Conservation (phyloP, 2,113 vertebrate species). For the Ageneiosus marmoratus region DNA sequence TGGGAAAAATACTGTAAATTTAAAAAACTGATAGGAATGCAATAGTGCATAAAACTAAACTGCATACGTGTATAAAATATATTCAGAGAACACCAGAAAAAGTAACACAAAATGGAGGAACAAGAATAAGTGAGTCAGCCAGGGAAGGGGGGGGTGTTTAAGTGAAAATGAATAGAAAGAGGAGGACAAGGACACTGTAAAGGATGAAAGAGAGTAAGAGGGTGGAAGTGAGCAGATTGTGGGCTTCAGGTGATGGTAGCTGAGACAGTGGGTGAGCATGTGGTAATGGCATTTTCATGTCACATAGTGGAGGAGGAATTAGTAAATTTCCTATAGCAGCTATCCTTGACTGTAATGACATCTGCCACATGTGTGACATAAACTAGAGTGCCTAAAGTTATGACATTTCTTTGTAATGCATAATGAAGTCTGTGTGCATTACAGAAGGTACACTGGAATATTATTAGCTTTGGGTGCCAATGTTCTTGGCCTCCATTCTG, state of each 20-base stretch:
- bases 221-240: conserved; percentile 8
- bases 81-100: not conserved
- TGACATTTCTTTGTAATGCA: not conserved
- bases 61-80: not conserved
- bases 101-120: not conserved
- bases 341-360: conserved; percentile 13
- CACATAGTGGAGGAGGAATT: conserved; percentile 16
- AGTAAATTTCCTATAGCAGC: not conserved
- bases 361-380: conserved; percentile 18
- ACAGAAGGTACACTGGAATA: conserved; percentile 3
- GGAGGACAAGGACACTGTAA: not conserved
- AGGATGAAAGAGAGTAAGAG: conserved; percentile 6
- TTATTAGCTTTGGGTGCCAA: conserved; percentile 10
- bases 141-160: not conserved
- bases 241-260: conserved; percentile 14
- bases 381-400: not conserved
- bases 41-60: not conserved
- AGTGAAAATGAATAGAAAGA: conserved; percentile 10
- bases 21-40: not conserved
- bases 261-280: conserved; percentile 5
- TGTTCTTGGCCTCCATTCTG: conserved; percentile 15
- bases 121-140: not conserved
- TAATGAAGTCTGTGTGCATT: conserved; percentile 11
- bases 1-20: not conserved
- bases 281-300: conserved; percentile 6